Evolutionary conservation across 2,113 vertebrate species (phyloP).

Genomic region (Ctenomys sociabilis): DNA sequence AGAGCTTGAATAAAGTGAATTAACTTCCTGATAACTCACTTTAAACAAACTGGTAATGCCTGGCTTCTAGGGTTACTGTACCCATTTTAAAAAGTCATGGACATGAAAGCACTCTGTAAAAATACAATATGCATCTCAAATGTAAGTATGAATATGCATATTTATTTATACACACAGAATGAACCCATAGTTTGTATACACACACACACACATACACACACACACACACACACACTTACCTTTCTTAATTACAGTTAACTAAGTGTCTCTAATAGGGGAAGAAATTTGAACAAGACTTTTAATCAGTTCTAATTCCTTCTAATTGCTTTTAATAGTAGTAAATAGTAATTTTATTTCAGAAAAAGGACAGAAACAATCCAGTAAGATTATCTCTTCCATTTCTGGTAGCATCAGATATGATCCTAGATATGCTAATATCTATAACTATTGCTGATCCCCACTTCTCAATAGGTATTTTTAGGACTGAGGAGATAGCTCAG

Average conservation of each 20-base stretch:
- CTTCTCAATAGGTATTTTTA: slow-evolving; percentile 54
- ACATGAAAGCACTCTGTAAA: neutral
- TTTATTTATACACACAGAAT: neutral
- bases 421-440: slow-evolving; percentile 71
- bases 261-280: neutral
- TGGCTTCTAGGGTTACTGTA: neutral
- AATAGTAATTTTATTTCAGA: slow-evolving; percentile 56
- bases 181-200: neutral
- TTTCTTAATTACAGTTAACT: neutral
- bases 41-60: neutral
- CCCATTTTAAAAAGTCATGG: neutral
- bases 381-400: slow-evolving; percentile 65
- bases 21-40: neutral
- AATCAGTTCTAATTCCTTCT: slow-evolving; percentile 72
- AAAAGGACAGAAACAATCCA: slow-evolving; percentile 33
- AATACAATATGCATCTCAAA: neutral
- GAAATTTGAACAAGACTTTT: slow-evolving; percentile 68
- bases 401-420: slow-evolving; percentile 60
- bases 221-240: neutral
- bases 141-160: neutral
- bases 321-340: slow-evolving; percentile 76
- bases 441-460: slow-evolving; percentile 3
- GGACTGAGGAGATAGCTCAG: no score
- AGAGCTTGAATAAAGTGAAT: neutral
- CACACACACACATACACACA: neutral